A percentile compares a stretch with the other conserved stretches of the same genome.
Conservation (phyloP, 2,113 vertebrate genomes). For the Myotis lucifugus region DNA sequence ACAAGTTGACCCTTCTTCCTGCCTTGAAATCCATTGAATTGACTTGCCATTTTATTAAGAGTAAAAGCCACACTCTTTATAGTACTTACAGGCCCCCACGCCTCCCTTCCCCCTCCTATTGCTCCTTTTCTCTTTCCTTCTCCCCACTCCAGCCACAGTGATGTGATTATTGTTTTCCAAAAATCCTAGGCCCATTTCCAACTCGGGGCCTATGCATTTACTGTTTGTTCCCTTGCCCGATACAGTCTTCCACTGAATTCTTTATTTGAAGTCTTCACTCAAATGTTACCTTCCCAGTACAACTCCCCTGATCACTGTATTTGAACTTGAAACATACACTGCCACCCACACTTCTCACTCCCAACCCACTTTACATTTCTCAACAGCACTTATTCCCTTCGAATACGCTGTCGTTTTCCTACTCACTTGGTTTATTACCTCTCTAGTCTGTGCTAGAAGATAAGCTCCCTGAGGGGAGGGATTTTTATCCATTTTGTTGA, state of each 20-base stretch:
- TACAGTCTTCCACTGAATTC: neutral
- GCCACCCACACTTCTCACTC: too few species aligned
- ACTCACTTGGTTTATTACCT: neutral
- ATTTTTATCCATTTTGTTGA: neutral
- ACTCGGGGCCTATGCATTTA: neutral
- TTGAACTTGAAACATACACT: neutral
- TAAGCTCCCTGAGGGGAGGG: neutral
- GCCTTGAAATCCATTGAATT: neutral
- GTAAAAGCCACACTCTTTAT: neutral
- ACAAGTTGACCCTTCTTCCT: neutral
- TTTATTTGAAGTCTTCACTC: neutral
- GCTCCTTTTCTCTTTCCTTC: neutral
- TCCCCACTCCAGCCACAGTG: neutral
- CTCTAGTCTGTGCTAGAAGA: neutral
- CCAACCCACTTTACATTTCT: neutral
- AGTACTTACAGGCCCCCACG: too few species aligned
- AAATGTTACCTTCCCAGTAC: neutral
- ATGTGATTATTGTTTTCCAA: neutral
- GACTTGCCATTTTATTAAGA: neutral
- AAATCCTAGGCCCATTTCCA: too few species aligned
- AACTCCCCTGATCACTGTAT: neutral
- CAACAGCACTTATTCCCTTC: neutral
- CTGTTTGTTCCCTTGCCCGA: neutral
- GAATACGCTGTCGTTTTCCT: neutral
- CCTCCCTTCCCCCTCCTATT: accelerated